Evolutionary conservation across 2,888 invertebrate species (phyloP).

Genomic region (Orchesellides sinensis): DNA sequence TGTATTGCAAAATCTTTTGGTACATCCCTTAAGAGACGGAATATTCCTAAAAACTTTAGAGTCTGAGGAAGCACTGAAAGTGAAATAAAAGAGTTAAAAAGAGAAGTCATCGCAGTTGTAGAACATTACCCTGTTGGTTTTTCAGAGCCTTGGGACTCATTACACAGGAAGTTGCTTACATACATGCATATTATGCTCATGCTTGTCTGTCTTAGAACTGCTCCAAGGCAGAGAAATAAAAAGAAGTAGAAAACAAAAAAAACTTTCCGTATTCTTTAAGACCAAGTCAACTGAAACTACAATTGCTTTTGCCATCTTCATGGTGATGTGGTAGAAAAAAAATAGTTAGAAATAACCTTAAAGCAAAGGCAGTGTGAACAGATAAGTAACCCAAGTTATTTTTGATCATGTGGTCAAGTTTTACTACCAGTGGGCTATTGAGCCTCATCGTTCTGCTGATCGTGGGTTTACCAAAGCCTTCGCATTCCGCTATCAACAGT

Average conservation of each 20-base stretch:
- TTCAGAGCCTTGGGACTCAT: constrained; percentile 63
- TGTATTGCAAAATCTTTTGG: background rate
- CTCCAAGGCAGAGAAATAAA: constrained; percentile 27
- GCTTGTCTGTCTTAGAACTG: constrained; percentile 6
- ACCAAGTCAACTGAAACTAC: constrained; percentile 48
- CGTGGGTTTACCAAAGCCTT: constrained; percentile 52
- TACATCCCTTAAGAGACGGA: background rate
- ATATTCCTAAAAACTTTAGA: background rate
- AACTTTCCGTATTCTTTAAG: constrained; percentile 42
- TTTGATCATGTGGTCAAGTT: constrained; percentile 67
- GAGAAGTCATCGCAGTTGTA: constrained; percentile 47
- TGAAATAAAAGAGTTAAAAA: constrained; percentile 34
- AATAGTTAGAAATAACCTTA: constrained; percentile 9
- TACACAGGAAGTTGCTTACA: constrained; percentile 49
- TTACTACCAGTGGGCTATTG: constrained; percentile 61
- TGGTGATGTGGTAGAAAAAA: constrained; percentile 18
- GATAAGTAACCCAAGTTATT: constrained; percentile 43
- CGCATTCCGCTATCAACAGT: constrained; percentile 59
- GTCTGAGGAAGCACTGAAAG: constrained; percentile 9
- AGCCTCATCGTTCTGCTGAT: constrained; percentile 54
- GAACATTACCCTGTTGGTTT: constrained; percentile 48
- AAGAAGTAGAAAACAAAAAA: constrained; percentile 18
- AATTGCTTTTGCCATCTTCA: constrained; percentile 3
- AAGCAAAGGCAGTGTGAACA: constrained; percentile 30
- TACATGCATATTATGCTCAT: background rate